A percentile compares a stretch with the other conserved stretches of the same genome.
phyloP scores from a whole-genome alignment of 2,113 vertebrate genomes.

The Vidua chalybeata region DNA sequence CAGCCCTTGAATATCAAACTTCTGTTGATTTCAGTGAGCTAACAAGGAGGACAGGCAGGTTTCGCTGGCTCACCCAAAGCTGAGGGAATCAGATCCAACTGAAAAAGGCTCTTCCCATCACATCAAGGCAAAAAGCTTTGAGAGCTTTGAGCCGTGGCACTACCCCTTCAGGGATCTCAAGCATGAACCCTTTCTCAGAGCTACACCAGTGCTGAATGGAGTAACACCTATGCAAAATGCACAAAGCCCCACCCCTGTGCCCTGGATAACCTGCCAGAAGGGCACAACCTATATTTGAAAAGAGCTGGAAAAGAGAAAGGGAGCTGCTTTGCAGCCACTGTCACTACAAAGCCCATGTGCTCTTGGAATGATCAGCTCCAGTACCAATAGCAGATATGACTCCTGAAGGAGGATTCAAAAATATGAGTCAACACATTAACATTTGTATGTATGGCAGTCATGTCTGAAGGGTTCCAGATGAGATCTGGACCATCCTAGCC shows the following conservation, averaged over 20 bases:
- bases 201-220: not conserved
- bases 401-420: not conserved
- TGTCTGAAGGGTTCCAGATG: not conserved
- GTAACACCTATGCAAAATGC: not conserved
- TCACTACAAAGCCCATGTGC: not conserved
- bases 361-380: not conserved
- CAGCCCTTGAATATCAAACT: not conserved
- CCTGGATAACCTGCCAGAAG: not conserved
- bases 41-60: not conserved
- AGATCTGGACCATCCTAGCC: not conserved
- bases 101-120: not conserved
- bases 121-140: not conserved
- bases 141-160: not conserved
- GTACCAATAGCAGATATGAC: accelerated
- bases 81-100: not conserved
- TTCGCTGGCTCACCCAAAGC: not conserved
- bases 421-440: not conserved
- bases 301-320: not conserved
- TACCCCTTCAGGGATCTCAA: not conserved
- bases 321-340: not conserved
- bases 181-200: not conserved
- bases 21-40: not conserved
- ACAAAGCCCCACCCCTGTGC: not conserved
- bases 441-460: not conserved
- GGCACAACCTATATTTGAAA: accelerated